Evolutionary conservation across 2,888 invertebrate species (phyloP).

Genomic region (Allophyes oxyacanthae): DNA sequence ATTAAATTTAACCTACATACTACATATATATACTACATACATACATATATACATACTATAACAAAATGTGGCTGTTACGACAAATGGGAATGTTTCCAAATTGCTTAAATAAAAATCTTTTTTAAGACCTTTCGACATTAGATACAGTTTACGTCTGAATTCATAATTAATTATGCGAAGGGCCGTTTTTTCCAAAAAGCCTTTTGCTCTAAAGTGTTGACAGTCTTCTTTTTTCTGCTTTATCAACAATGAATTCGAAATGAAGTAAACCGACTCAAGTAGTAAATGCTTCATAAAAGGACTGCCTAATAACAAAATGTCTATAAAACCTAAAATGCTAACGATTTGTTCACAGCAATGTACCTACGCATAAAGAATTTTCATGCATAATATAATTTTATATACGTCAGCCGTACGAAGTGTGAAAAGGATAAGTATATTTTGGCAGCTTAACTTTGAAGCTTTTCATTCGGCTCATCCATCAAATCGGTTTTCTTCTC

Average conservation of each 20-base stretch:
- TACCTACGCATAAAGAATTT: too few species aligned
- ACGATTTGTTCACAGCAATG: not conserved
- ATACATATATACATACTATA: too few species aligned
- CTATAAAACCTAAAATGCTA: not conserved
- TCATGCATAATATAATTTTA: not conserved
- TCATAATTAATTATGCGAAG: too few species aligned
- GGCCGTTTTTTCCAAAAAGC: not conserved
- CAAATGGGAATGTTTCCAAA: not conserved
- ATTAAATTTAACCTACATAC: too few species aligned
- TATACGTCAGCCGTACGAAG: not conserved
- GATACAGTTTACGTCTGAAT: too few species aligned
- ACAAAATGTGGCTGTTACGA: too few species aligned
- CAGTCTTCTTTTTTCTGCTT: not conserved
- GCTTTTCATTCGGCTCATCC: not conserved
- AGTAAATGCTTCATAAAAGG: too few species aligned
- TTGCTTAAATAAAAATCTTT: too few species aligned
- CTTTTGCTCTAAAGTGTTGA: not conserved
- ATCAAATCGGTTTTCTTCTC: slow-evolving; percentile 1
- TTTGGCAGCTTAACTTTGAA: slow-evolving; percentile 1
- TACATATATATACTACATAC: too few species aligned
- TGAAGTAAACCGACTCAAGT: not conserved
- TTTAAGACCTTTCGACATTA: too few species aligned
- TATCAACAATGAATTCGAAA: not conserved
- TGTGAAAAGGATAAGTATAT: not conserved
- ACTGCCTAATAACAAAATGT: too few species aligned